Base-by-base conservation (phyloP, 1,140 invertebrate genomes). In the Tetragonula clypearis region DNA sequence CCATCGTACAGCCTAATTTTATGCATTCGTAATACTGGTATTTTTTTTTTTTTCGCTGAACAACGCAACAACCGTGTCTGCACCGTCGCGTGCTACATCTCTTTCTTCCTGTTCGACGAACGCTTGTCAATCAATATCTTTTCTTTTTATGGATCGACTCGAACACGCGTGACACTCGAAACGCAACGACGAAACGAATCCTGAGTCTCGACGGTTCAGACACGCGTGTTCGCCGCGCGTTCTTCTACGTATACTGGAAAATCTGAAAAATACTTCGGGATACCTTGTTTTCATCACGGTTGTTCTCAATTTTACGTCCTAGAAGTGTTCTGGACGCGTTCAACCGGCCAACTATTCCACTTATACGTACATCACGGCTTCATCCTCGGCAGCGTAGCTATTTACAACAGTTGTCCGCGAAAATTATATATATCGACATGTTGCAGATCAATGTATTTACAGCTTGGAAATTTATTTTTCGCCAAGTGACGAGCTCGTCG, bases 1-100 rank as follows among this genome's bases (percentile, higher is more conserved):
- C 55, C 83, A 19, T 85, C 79, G 79, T 88, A 86, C 87, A 84
- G 60, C 79, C 87, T 90, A 92, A 92, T 93, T 90, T 95, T 94
- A 94, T 94, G 94, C 93, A 95, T 93, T 95, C 92, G 94, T 95
- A 95, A 95, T 95, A 94, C 94, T 95, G 94, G 93, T 95, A 94
- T 93, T 93, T 93, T 30, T 30, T 30, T 30, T 30, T 30, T 30
- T 88, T 76, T 92, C 92, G 90, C 91, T 89, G 91, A 92, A 91
- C 90, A 90, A 30, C 90, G 88, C 86, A 77, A 82, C 80, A 9
- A 79, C 85, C 88, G 87, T 89, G 84, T 88, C 87, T 80, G 86
- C 84, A 86, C 77, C 87, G 88, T 92, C 89, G 6, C 41, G 86
- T 89, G 60, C 76, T 41, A 17, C 35, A 65, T 62, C 19, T 17